A percentile compares a stretch with the other conserved stretches of the same genome.
Evolutionary conservation across 30 jellyfish, hydroid and myxozoan genomes (phyloP).

Genomic region (Aurelia sp.): DNA sequence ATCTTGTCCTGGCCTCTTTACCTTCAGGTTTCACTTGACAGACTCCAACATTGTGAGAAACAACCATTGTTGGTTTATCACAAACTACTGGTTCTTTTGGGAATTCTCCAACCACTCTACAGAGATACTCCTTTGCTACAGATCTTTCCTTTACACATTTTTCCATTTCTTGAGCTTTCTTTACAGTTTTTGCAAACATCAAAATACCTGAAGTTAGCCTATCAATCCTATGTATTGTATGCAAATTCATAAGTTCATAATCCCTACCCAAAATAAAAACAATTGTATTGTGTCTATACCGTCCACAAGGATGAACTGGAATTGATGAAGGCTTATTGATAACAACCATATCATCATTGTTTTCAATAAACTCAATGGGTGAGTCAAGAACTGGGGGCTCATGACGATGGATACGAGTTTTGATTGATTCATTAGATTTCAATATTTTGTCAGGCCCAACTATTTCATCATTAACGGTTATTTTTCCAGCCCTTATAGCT

Average conservation of each 20-base stretch:
- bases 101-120: constrained; percentile 91
- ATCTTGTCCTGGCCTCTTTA: constrained; percentile 81
- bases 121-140: constrained; percentile 83
- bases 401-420: constrained; percentile 89
- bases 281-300: constrained; percentile 94
- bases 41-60: constrained; percentile 94
- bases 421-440: constrained; percentile 73
- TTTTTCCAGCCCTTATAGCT: constrained; percentile 84
- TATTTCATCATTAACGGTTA: constrained; percentile 78
- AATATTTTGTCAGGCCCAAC: constrained; percentile 57
- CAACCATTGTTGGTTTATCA: constrained; percentile 83
- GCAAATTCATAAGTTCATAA: constrained; percentile 70
- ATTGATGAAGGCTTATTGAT: constrained; percentile 92
- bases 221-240: constrained; percentile 94
- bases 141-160: constrained; percentile 76
- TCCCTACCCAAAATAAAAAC: constrained; percentile 89
- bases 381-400: constrained; percentile 90
- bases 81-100: constrained; percentile 75
- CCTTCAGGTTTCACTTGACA: constrained; percentile 89
- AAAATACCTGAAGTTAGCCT: constrained; percentile 96
- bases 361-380: constrained; percentile 77
- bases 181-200: constrained; percentile 89
- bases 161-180: constrained; percentile 94
- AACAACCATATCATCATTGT: constrained; percentile 80
- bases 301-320: constrained; percentile 99